These are phyloP conservation scores for Drosophila bocki DNA, from an alignment of 1,140 invertebrate genomes.

Conservation along the genomic window DNA sequence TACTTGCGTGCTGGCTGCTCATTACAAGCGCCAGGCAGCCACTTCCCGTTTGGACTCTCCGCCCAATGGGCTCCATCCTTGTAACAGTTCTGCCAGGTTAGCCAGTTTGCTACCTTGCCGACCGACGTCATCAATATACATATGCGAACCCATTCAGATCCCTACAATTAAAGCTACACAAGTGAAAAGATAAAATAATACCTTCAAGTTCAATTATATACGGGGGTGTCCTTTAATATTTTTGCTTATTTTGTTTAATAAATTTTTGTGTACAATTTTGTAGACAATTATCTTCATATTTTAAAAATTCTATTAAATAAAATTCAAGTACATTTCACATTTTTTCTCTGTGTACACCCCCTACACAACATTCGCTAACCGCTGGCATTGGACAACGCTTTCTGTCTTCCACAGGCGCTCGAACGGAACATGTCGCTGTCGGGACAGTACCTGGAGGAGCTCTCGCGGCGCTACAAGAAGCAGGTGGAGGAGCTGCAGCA, in stretches of 20 bases:
- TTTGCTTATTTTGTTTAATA: background rate
- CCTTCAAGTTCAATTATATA: background rate
- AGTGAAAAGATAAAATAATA: background rate
- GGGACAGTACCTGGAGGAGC: conserved; percentile 97
- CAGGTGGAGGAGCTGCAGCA: conserved; percentile 98
- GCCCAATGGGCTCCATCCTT: conserved; percentile 48
- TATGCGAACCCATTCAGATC: conserved; percentile 13
- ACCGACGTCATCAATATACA: conserved; percentile 56
- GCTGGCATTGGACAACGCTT: conserved; percentile 22
- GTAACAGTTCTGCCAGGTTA: conserved; percentile 44
- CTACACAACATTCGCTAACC: conserved; percentile 22
- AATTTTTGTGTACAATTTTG: background rate
- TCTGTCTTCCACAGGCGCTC: conserved; percentile 88
- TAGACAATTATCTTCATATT: too few relatives aligned
- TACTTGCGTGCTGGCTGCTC: conserved; percentile 60
- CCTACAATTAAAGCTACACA: conserved; percentile 4
- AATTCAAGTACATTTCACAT: background rate
- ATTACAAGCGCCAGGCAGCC: conserved; percentile 60
- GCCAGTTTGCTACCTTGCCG: conserved; percentile 41
- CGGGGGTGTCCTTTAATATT: background rate
- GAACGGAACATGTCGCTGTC: conserved; percentile 98
- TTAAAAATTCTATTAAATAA: background rate
- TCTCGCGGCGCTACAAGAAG: conserved; percentile 96
- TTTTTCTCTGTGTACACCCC: conserved; percentile 13
- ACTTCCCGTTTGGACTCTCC: conserved; percentile 52